phyloP scores from a whole-genome alignment of 2,888 invertebrate genomes.

The Epistrophella euchroma region DNA sequence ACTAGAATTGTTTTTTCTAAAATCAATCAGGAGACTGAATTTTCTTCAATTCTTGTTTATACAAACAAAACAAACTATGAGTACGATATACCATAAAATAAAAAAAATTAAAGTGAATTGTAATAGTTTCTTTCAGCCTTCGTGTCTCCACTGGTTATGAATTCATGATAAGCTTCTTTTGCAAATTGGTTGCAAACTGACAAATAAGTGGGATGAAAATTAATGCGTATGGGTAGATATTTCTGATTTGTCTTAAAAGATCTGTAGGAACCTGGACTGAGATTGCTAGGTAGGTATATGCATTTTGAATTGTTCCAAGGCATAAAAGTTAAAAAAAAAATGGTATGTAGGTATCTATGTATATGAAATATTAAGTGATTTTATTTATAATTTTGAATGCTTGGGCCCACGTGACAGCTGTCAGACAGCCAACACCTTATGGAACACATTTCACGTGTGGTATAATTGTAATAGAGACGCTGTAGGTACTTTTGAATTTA shows the following conservation, averaged over 20 bases:
- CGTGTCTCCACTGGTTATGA: neutral
- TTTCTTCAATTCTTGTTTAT: neutral
- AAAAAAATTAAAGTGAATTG: neutral
- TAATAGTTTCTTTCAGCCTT: neutral
- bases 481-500: neutral
- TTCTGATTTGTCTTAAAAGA: constrained; percentile 38
- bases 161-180: neutral
- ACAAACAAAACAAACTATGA: no score
- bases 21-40: constrained; percentile 22
- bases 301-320: neutral
- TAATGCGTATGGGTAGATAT: constrained; percentile 8
- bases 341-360: no score
- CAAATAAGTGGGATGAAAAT: constrained; percentile 52
- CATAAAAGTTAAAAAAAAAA: neutral
- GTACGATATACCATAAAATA: no score
- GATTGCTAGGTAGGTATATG: neutral
- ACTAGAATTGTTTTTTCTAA: constrained; percentile 4
- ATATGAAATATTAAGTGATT: neutral
- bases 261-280: constrained; percentile 5
- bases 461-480: neutral
- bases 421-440: constrained; percentile 48
- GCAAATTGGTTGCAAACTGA: constrained; percentile 24
- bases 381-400: constrained; percentile 2
- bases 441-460: neutral
- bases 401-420: constrained; percentile 55